Evolutionary conservation across 2,888 invertebrate species (phyloP), one percentile per base, ranked within the genome.

Genomic region (Drepanosiphum platanoidis): DNA sequence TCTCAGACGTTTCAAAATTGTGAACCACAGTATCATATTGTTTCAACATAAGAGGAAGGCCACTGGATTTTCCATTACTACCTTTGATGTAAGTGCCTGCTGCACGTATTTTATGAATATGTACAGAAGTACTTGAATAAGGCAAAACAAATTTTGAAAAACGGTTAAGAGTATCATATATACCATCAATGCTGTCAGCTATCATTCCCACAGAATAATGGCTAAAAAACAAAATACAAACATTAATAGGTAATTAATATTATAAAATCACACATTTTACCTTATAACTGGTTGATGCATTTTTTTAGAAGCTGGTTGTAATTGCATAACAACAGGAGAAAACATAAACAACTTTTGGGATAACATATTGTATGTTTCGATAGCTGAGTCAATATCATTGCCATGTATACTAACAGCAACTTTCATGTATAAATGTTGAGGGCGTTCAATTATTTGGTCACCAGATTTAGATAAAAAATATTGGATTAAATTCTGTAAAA

Each of bases 341-440:
- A 99, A 99, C 0, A 98, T 99, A 89, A 99, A 99, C 91, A 95
- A 98, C 88, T 94, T 93, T 89, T 98, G 97, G 0, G 99, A 98
- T 88, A 99, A 91, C 86, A 96, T 92, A 89, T 99, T 97, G 90
- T 99, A 99, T 0, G 99, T 98, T 91, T 97, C 95, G 87, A 99
- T 96, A 22, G 94, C 98, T 18, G 94, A 92, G 87, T 96, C 96
- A 87, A 99, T 95, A 89, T 99, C 95, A 87, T 96, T 94, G 0
- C 95, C 95, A 89, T 99, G 99, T 88, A 99, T 97, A n/a, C 98
- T 98, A 86, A 99, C 95, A 4, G 99, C 91, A 0, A 98, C 98
- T 88, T 99, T 91, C 99, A 99, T 99, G 86, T 99, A 90, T 98
- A 99, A 96, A 89, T 99, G 98, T 89, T 99, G 99, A 0, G 99